Conservation (phyloP, 2,888 invertebrate species). For the Cataglyphis altisquamis region DNA sequence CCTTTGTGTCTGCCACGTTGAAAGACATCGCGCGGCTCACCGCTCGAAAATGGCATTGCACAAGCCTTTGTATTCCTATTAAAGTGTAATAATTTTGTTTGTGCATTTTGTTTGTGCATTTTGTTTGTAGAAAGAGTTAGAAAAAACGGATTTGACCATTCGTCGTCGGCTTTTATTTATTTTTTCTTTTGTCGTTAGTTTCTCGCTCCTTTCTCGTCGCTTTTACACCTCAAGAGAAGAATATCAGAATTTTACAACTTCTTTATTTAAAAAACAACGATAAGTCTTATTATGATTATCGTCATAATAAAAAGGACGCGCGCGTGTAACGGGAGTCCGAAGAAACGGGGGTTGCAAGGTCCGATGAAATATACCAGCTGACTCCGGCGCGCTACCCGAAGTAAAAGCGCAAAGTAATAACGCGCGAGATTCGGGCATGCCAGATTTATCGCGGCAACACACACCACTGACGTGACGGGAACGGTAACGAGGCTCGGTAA, state of each 20-base stretch:
- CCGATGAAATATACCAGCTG: slow-evolving; percentile 59
- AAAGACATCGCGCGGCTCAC: neutral
- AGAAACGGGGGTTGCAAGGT: slow-evolving; percentile 2
- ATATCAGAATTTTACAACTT: neutral
- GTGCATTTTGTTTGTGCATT: neutral
- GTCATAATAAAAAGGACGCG: slow-evolving; percentile 30
- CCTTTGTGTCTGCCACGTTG: slow-evolving; percentile 40
- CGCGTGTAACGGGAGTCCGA: neutral
- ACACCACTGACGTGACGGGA: slow-evolving; percentile 78
- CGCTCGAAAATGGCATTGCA: neutral
- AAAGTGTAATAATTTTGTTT: neutral
- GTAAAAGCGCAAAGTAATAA: slow-evolving; percentile 74
- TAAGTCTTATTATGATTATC: slow-evolving; percentile 8
- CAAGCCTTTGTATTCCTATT: neutral
- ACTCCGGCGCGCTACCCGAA: slow-evolving; percentile 58
- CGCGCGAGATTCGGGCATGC: slow-evolving; percentile 75
- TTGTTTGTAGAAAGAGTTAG: neutral
- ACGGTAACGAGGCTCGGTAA: slow-evolving; percentile 77
- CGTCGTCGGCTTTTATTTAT: neutral
- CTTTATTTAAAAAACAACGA: slow-evolving; percentile 19
- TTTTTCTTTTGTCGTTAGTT: neutral
- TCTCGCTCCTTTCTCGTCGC: neutral
- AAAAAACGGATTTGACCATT: neutral
- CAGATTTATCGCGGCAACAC: slow-evolving; percentile 79
- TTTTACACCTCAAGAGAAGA: neutral